Base-by-base conservation (phyloP, 1,140 invertebrate genomes). In the Panagrolaimus sp. region DNA sequence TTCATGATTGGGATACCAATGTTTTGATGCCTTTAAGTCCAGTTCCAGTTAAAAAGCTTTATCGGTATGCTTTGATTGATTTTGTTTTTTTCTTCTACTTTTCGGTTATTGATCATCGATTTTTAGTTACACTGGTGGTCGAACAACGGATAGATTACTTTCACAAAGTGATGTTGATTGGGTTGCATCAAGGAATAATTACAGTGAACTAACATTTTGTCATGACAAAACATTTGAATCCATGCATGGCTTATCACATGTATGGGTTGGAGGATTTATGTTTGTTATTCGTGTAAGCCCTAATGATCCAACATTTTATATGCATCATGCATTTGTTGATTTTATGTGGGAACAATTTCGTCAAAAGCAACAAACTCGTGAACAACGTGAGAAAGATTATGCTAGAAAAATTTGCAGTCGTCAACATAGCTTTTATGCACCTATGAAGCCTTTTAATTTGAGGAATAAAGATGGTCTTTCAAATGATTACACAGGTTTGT, bases 311-410 rank as follows among this genome's bases (percentile, higher is more conserved):
- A 68, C 66, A 48, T 82, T 83, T 65, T 83, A 83, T 63, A 72
- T 82, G 66, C 83, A 84, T 66, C 84, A 84, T 73, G 69, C 81
- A 5, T 84, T 84, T 72, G 71, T 84, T 20, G 84, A 84, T 61
- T 77, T 74, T 57, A 57, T 84, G 57, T 84, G 80, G 80, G 81
- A 84, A 65, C 73, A 76, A 27, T 84, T 84, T 66, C 66, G 84
- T 25, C 71, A 76, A 31, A 72, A 71, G 31, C 75, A 76, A 61
- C 80, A 80, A 68, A 81, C 72, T 5, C 66, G 81, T 53, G 45
- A 72, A 14, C 74, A 82, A 68, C 62, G 80, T 45, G 81, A 82
- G 45, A 70, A 47, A 11, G 81, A 82, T 27, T 82, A 75, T 64
- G 79, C 82, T n/a, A 71, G 48, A 76, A 76, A 82, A 69, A 77